Evolutionary conservation across 2,888 invertebrate species (phyloP).

Genomic region (Phasia obesa): DNA sequence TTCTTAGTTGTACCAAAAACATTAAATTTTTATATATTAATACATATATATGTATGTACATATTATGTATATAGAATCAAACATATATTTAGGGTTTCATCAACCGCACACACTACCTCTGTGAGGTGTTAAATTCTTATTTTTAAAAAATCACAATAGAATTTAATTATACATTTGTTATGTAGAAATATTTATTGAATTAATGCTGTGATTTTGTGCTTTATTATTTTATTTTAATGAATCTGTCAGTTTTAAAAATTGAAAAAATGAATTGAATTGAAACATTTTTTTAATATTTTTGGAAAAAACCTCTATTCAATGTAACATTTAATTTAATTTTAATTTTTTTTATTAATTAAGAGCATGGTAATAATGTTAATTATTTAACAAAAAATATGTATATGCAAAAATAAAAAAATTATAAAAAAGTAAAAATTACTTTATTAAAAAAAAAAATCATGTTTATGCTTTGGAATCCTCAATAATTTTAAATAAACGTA

Average conservation of each 20-base stretch:
- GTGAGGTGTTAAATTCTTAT: conserved; percentile 72
- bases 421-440: neutral
- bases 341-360: conserved; percentile 39
- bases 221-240: conserved; percentile 32
- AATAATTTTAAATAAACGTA: too few species aligned
- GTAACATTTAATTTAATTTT: neutral
- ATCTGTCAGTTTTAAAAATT: conserved; percentile 13
- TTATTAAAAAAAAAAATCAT: neutral
- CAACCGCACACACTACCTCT: conserved; percentile 71
- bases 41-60: neutral
- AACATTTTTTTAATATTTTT: neutral
- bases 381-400: conserved; percentile 32
- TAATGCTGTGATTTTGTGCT: conserved; percentile 65
- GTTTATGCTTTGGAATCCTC: too few species aligned
- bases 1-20: conserved; percentile 19
- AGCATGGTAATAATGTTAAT: conserved; percentile 46
- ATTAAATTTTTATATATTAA: conserved; percentile 31
- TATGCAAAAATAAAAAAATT: conserved; percentile 9
- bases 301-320: neutral
- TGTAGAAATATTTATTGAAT: conserved; percentile 47
- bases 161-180: conserved; percentile 35
- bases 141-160: conserved; percentile 50
- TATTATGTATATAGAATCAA: conserved; percentile 19
- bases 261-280: too few species aligned
- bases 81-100: conserved; percentile 23